Evolutionary conservation across 1,140 invertebrate genomes (phyloP), one percentile per base, ranked within the genome.

Genomic region (Aporrectodea caliginosa): DNA sequence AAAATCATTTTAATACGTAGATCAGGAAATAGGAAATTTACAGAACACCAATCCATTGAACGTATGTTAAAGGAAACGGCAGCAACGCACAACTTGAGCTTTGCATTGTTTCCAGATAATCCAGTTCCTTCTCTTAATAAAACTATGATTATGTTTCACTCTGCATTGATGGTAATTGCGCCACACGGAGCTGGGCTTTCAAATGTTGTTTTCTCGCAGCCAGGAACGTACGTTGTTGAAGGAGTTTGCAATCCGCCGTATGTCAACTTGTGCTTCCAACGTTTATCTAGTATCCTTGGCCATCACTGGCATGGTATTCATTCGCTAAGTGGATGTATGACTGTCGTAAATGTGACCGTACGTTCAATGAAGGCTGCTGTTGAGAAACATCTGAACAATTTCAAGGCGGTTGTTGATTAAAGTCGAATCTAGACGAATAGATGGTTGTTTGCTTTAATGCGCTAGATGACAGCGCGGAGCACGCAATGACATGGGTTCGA

Each of bases 131-230:
- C 2, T 12, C n/a, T 72, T 27, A 72, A 72, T 14, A n/a, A 72
- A 2, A 72, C 70, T 2, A 72, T 72, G 32, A 2, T 2, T 12
- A 2, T 72, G 6, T 72, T 72, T n/a, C 31, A 72, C 27, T 32
- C n/a, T 14, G 70, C 70, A 2, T 2, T 27, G 2, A 29, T 72
- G 70, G 32, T 72, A 12, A n/a, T 72, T 14, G 70, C 70, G 2
- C 70, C 70, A 27, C 70, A 72, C 70, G 70, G 70, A 32, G 70
- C 70, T n/a, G 70, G 70, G 2, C 70, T 72, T 14, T 72, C 70
- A 14, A 72, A 72, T 27, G 27, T 72, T 27, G 70, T 72, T 27
- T 72, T 72, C 31, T 29, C 70, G 14, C n/a, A 27, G 32, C 70
- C 70, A 14, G 70, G 70, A 27, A 32, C 70, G 6, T 29, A 27